Conservation (phyloP, 2,113 vertebrate species). For the Sinosuthora webbiana region DNA sequence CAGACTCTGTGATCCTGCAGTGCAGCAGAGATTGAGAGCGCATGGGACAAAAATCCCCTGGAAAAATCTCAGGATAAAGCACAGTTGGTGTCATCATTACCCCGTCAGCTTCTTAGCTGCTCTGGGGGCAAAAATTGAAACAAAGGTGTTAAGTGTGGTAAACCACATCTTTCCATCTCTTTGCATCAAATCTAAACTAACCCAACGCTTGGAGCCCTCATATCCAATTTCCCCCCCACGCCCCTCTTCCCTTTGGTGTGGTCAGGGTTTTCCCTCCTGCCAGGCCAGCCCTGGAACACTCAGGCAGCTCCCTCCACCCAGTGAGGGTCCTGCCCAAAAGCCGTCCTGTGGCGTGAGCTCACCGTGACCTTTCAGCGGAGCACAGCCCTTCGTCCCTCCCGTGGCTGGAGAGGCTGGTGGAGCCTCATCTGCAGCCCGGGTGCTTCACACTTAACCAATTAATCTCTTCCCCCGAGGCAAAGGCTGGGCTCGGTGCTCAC, state of each 20-base stretch:
- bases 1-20: neutral
- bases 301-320: slow-evolving; percentile 49
- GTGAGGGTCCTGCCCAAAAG: slow-evolving; percentile 41
- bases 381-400: neutral
- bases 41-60: neutral
- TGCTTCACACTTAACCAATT: neutral
- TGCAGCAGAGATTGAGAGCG: neutral
- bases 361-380: slow-evolving; percentile 36
- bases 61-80: neutral
- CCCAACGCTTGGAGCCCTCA: neutral
- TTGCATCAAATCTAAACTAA: neutral
- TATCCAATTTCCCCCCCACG: neutral
- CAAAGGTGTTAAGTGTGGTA: slow-evolving; percentile 13
- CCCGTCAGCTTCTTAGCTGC: neutral
- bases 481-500: neutral
- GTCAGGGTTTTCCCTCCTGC: slow-evolving; percentile 14
- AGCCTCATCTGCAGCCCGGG: neutral
- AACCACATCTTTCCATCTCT: slow-evolving; percentile 35
- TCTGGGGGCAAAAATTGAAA: neutral
- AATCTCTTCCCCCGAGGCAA: neutral
- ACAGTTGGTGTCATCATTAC: neutral
- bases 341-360: slow-evolving; percentile 18
- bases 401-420: neutral
- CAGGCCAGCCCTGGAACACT: slow-evolving; percentile 35
- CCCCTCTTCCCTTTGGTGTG: slow-evolving; percentile 13